These are phyloP conservation scores for Enteromius afrohamiltoni DNA, from an alignment of 2,797 vertebrate species.

Conservation along the genomic window DNA sequence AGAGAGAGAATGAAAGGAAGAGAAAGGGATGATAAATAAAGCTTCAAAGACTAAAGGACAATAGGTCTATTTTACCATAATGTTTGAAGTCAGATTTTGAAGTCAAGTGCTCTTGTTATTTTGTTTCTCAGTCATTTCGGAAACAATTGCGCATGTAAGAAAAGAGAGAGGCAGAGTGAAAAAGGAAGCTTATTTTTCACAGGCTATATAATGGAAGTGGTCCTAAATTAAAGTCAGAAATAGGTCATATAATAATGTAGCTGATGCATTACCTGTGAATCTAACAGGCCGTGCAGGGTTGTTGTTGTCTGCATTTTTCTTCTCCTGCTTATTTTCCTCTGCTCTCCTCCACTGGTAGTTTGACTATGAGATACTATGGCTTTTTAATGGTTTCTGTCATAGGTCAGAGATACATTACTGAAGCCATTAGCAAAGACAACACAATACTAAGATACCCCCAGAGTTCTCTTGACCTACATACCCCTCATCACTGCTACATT, in stretches of 20 bases:
- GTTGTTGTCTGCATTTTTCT: neutral
- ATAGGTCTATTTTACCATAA: constrained; percentile 17
- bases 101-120: constrained; percentile 23
- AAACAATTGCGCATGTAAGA: neutral
- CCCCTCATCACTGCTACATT: neutral
- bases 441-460: neutral
- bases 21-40: neutral
- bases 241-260: constrained; percentile 24
- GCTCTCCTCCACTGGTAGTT: neutral
- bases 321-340: neutral
- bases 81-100: constrained; percentile 11
- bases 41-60: neutral
- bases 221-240: constrained; percentile 25
- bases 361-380: neutral
- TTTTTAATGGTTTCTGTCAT: constrained; percentile 23
- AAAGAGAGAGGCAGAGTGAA: constrained; percentile 3
- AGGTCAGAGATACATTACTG: constrained; percentile 3
- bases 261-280: constrained; percentile 15
- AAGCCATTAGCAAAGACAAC: neutral
- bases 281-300: neutral
- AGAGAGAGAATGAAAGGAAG: constrained; percentile 4
- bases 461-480: neutral
- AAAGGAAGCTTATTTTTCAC: constrained; percentile 17
- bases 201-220: constrained; percentile 7
- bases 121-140: constrained; percentile 12